phyloP scores from a whole-genome alignment of 2,797 vertebrate genomes.

The Lithobates sylvaticus region DNA sequence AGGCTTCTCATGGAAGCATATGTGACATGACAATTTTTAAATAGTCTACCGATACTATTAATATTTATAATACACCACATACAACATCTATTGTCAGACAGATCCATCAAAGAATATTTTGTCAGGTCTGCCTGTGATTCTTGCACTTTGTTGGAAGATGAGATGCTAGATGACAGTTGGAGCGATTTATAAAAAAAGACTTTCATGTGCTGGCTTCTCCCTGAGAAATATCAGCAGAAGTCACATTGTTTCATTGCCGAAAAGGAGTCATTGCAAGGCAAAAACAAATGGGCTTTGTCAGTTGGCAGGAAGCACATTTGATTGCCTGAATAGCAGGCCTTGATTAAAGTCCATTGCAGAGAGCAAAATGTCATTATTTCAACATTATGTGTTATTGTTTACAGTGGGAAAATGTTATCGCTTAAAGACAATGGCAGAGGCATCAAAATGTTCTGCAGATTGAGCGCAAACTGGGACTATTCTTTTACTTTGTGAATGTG shows the following conservation, averaged over 20 bases:
- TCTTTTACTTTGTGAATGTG: neutral
- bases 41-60: constrained; percentile 71
- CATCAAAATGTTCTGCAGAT: constrained; percentile 26
- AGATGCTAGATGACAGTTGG: constrained; percentile 71
- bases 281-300: constrained; percentile 63
- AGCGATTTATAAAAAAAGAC: constrained; percentile 64
- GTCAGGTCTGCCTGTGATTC: constrained; percentile 65
- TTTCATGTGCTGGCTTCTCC: constrained; percentile 58
- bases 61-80: constrained; percentile 74
- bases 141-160: constrained; percentile 64
- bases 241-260: constrained; percentile 61
- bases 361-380: constrained; percentile 57
- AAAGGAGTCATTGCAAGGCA: constrained; percentile 61
- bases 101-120: constrained; percentile 70
- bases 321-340: constrained; percentile 51
- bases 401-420: constrained; percentile 43
- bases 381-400: constrained; percentile 54
- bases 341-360: constrained; percentile 58
- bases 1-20: constrained; percentile 65
- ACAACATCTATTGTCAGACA: constrained; percentile 63
- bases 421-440: constrained; percentile 22
- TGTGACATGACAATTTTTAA: constrained; percentile 70
- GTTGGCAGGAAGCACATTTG: constrained; percentile 51
- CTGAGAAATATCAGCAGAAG: constrained; percentile 59
- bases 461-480: constrained; percentile 3